Evolutionary conservation across 2,113 vertebrate genomes (phyloP), one percentile per base, ranked within the genome.

Genomic region (Cephalopterus ornatus): DNA sequence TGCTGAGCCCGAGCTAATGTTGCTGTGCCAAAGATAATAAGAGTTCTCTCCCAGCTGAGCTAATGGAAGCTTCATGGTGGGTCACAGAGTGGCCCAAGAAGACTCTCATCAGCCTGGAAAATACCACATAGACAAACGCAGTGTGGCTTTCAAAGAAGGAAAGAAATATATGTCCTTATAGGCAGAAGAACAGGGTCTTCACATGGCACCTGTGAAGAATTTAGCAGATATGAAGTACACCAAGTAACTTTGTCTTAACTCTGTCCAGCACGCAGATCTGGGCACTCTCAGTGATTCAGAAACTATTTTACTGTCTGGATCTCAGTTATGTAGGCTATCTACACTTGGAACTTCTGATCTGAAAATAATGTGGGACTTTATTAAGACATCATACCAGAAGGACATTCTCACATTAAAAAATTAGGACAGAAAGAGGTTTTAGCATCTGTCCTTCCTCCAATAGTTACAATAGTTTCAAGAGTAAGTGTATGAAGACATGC

Each of bases 11-110:
- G 44, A 85, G 80, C 46, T 86, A 59, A 19, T 4, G 0, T 22
- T 47, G 65, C 72, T 22, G 6, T 77, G 95, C 94, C 96, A 95
- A 95, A 82, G 70, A 73, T 52, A 92, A 95, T 52, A 95, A 50
- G 0, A 1, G 46, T 86, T 80, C 59, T 84, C 55, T 92, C 76
- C 47, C 76, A 93, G 83, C 84, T 92, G 91, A 96, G 65, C 76
- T 92, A 67, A 78, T 81, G 75, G 88, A 93, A 91, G 75, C 52
- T 92, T 81, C 80, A 71, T 81, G 72, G 83, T 95, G 78, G 72
- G 83, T 95, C 76, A 47, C 42, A 47, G 42, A 71, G 56, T 0
- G 1, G 39, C 88, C 52, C 61, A 87, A 86, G 33, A 30, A 87
- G 80, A 23, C 65, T 89, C 63, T 58, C 0, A 0, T 44, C 76